Base-by-base conservation (phyloP, 1,140 invertebrate genomes). In the Bombus sibiricus region DNA sequence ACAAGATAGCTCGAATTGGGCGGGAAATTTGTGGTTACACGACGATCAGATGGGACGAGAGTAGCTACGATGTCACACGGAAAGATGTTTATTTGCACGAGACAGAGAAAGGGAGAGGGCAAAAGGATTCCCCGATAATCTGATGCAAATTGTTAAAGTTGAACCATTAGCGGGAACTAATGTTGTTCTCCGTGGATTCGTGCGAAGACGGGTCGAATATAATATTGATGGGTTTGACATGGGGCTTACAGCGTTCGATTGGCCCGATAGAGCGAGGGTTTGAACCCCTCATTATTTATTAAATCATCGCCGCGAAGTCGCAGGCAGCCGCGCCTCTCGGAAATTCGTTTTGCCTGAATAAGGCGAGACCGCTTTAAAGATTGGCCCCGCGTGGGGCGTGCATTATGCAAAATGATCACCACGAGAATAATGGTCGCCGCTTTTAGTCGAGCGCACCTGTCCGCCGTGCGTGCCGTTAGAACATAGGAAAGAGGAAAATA, bases 71-170 rank as follows among this genome's bases (percentile, higher is more conserved):
- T 39, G 68, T 72, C 77, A 57, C 77, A 57, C 81, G 57, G 86
- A 85, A 83, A 88, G 80, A 83, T 83, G 88, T 92, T 92, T 92
- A 92, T 92, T 92, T 85, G 76, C 88, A 85, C 87, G 79, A 81
- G 77, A 88, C 66, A 78, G 86, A 81, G 62, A 12, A 32, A n/a
- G 28, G 12, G 28, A 8, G 37, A 28, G 72, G 72, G 72, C 86
- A 72, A 89, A 92, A 88, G 90, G 91, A 91, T 91, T 88, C 84
- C 13, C 75, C 66, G 81, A 80, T 94, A 94, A 94, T 94, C 92
- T 77, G 81, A 93, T 94, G 93, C 91, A 94, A 94, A 94, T 94
- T 92, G 92, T 93, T 90, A 92, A 93, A 93, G 92, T 93, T 93
- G 89, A 80, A 86, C 89, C 89, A 93, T 93, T 91, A 93, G 90